These are phyloP conservation scores for Drosophila lutescens DNA, from an alignment of 2,888 invertebrate species.

Conservation along the genomic window DNA sequence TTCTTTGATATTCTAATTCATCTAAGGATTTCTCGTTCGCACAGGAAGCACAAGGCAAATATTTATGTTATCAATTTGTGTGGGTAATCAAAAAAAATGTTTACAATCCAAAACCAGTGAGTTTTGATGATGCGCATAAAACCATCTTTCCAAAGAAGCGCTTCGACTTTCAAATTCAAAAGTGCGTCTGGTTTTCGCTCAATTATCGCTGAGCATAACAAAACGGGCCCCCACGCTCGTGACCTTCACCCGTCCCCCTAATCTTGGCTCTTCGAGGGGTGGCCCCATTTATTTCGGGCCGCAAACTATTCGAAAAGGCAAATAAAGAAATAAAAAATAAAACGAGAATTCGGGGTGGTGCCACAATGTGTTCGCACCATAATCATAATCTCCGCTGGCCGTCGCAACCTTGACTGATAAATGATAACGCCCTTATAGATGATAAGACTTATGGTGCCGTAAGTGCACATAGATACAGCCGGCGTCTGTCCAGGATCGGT, in stretches of 20 bases:
- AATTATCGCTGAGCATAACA: background rate
- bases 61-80: background rate
- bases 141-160: background rate
- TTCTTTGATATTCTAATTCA: too few species aligned
- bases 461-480: conserved; percentile 36
- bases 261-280: conserved; percentile 24
- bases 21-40: too few species aligned
- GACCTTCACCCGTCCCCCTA: conserved; percentile 12
- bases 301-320: background rate
- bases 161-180: background rate
- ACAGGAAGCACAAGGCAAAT: background rate
- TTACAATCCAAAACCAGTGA: background rate
- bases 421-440: conserved; percentile 32
- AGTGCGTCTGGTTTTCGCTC: background rate
- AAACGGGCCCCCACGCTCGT: conserved; percentile 11
- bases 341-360: conserved; percentile 26
- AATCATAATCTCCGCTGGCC: conserved; percentile 21
- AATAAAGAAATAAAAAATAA: background rate
- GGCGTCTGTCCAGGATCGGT: conserved; percentile 3
- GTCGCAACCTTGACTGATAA: conserved; percentile 58
- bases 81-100: too few species aligned
- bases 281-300: conserved; percentile 19
- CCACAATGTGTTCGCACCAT: conserved; percentile 17
- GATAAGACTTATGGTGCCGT: conserved; percentile 21
- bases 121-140: background rate